phyloP scores from a whole-genome alignment of 92 coral and sea anemone genomes.

The Epizoanthus illoricatus region DNA sequence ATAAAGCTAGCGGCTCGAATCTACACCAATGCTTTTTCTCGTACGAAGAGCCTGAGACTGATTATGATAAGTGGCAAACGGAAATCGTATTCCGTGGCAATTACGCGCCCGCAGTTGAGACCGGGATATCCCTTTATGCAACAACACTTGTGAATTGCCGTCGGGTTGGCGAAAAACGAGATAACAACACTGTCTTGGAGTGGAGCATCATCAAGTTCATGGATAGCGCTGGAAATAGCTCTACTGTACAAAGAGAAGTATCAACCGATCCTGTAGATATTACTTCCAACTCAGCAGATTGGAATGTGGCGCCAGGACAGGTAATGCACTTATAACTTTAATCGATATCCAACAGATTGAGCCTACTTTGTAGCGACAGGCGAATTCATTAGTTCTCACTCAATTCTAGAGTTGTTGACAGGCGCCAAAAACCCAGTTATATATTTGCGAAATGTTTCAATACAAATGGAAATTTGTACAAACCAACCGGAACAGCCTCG shows the following conservation, averaged over 20 bases:
- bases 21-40: constrained; percentile 55
- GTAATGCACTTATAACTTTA: constrained; percentile 10
- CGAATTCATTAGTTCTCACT: too few species aligned
- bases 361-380: too few species aligned
- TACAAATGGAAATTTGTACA: too few species aligned
- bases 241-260: constrained; percentile 32
- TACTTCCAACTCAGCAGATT: constrained; percentile 30
- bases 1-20: constrained; percentile 35
- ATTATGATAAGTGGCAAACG: constrained; percentile 47
- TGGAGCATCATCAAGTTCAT: constrained; percentile 19
- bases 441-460: too few species aligned
- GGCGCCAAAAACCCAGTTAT: too few species aligned
- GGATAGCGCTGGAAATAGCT: constrained; percentile 13
- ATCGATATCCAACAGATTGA: too few species aligned
- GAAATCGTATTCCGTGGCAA: constrained; percentile 46
- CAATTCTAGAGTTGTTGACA: too few species aligned
- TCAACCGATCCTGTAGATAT: constrained; percentile 54
- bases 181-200: constrained; percentile 15
- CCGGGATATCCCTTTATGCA: constrained; percentile 27
- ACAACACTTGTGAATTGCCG: constrained; percentile 24
- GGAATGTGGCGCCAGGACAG: constrained; percentile 58
- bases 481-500: too few species aligned
- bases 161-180: constrained; percentile 25
- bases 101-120: background rate
- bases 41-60: constrained; percentile 31